Evolutionary conservation across 2,113 vertebrate genomes (phyloP).

Genomic region (Craseonycteris thonglongyai): DNA sequence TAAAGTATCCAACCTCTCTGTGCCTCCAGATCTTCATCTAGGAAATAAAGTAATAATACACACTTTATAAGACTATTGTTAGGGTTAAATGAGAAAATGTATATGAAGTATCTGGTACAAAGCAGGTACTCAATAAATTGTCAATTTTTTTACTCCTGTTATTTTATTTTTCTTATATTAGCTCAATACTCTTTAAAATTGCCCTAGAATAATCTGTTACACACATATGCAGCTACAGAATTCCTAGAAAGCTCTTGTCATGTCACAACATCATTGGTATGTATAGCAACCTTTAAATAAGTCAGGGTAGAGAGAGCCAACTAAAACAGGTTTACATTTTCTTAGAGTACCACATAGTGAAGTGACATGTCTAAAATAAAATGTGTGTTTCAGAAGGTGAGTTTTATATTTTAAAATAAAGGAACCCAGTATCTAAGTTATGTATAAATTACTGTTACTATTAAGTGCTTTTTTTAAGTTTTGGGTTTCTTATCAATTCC

Average conservation of each 20-base stretch:
- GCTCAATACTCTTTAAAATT: neutral
- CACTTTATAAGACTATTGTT: neutral
- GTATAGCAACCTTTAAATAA: neutral
- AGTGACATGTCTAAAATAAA: neutral
- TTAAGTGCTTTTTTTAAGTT: neutral
- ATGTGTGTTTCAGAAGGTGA: neutral
- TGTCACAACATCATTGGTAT: neutral
- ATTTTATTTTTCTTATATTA: neutral
- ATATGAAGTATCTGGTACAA: neutral
- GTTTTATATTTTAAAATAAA: slow-evolving; percentile 22
- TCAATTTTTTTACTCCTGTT: neutral
- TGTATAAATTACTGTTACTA: slow-evolving; percentile 28
- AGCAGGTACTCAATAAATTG: neutral
- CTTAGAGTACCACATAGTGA: neutral
- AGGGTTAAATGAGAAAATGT: neutral
- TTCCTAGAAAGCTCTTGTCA: slow-evolving; percentile 4
- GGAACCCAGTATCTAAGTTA: slow-evolving; percentile 18
- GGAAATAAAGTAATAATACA: neutral
- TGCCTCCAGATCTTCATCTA: neutral
- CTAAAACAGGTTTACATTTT: neutral
- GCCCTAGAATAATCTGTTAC: neutral
- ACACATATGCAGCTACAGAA: neutral
- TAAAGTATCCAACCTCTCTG: neutral
- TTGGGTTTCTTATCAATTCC: neutral
- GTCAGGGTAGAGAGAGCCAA: neutral